A percentile compares a stretch with the other conserved stretches of the same genome.
phyloP scores from a whole-genome alignment of 1,140 invertebrate genomes.

The Drosophila virilis region DNA sequence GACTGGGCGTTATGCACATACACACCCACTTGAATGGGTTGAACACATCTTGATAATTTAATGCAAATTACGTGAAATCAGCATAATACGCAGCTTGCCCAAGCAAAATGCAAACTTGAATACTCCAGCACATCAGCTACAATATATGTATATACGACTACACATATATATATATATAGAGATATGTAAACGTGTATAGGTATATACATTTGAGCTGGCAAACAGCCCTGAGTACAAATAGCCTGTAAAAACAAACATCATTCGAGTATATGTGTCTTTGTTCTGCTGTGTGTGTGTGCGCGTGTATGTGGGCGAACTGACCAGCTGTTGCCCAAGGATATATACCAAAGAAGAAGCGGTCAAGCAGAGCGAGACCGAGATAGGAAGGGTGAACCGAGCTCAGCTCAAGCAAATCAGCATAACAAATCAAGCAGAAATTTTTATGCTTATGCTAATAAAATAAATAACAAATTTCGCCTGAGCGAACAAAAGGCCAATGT shows the following conservation, averaged over 20 bases:
- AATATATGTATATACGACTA: slow-evolving; percentile 45
- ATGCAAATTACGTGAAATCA: slow-evolving; percentile 77
- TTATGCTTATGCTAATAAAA: slow-evolving; percentile 81
- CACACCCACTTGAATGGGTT: slow-evolving; percentile 52
- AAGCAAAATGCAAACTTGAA: slow-evolving; percentile 55
- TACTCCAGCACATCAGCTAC: slow-evolving; percentile 37
- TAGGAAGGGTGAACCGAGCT: slow-evolving; percentile 33
- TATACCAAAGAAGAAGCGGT: slow-evolving; percentile 27
- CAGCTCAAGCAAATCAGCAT: slow-evolving; percentile 69
- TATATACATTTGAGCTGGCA: slow-evolving; percentile 18
- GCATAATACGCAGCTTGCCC: slow-evolving; percentile 59
- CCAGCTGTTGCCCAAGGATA: slow-evolving; percentile 68
- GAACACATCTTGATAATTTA: slow-evolving; percentile 72
- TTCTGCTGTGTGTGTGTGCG: slow-evolving; percentile 2
- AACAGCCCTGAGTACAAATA: slow-evolving; percentile 20
- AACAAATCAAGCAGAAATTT: slow-evolving; percentile 79
- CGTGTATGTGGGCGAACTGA: slow-evolving; percentile 24
- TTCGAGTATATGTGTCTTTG: slow-evolving; percentile 5
- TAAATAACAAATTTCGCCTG: slow-evolving; percentile 77
- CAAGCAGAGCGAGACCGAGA: slow-evolving; percentile 36
- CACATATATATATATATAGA: slow-evolving; percentile 25
- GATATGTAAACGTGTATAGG: slow-evolving; percentile 34
- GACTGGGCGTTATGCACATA: slow-evolving; percentile 7
- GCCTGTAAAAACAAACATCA: slow-evolving; percentile 30
- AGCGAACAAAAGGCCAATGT: slow-evolving; percentile 54